These are phyloP conservation scores for Hippolais icterina DNA, from an alignment of 2,113 vertebrate species.

Conservation along the genomic window DNA sequence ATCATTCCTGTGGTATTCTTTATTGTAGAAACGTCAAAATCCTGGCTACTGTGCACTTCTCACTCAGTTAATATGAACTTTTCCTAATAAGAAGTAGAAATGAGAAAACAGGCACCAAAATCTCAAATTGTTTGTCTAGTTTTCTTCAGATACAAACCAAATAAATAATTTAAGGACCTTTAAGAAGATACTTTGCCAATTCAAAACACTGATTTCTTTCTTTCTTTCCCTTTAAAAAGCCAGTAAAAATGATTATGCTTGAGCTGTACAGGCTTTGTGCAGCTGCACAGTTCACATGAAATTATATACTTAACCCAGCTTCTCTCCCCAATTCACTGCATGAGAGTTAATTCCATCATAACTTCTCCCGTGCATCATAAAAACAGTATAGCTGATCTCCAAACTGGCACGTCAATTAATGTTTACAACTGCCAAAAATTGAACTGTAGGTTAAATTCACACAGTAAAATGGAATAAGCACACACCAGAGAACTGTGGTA, in stretches of 20 bases:
- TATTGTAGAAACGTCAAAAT: not conserved
- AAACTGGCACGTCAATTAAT: not conserved
- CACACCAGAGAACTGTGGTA: not conserved
- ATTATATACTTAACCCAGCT: not conserved
- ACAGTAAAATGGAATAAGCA: not conserved
- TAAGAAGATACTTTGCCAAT: not conserved
- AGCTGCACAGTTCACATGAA: not conserved
- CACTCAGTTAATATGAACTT: not conserved
- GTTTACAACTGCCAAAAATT: not conserved
- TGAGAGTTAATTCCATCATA: not conserved
- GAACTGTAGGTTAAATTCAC: not conserved
- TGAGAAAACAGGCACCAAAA: not conserved
- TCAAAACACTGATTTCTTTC: not conserved
- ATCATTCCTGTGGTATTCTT: not conserved
- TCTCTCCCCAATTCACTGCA: not conserved
- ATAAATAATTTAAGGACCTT: not conserved
- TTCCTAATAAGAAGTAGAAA: not conserved
- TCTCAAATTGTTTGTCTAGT: not conserved
- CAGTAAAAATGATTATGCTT: not conserved
- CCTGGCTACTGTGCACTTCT: not conserved
- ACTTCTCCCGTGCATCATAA: not conserved
- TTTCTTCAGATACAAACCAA: not conserved
- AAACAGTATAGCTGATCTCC: not conserved
- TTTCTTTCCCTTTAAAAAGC: not conserved
- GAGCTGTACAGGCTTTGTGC: not conserved